Base-by-base conservation (phyloP, 2,888 invertebrate species). In the Eupithecia subumbrata region DNA sequence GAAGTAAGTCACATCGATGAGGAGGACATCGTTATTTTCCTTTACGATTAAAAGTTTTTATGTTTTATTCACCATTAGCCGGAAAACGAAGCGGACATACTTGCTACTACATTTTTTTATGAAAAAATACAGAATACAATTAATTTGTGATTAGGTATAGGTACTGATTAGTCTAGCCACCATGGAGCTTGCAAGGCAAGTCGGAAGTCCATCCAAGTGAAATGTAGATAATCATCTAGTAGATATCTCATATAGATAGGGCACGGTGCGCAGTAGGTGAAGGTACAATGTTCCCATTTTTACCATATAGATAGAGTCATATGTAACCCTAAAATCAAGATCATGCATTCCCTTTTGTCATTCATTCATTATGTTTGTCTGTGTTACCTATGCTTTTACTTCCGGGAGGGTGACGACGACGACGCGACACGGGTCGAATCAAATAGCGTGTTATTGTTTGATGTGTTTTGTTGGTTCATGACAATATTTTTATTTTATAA, bases 331-430 rank as follows among this genome's bases (percentile, higher is more conserved):
- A 5, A 56, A 56, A 22, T 56, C 12, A 22, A 12, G 56, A 56
- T 12, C 60, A 60, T n/a, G 1, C 60, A 60, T 60, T 56, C 56
- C 56, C 22, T 12, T 56, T 60, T 25, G 16, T 45, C 16, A 8
- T n/a, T n/a, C n/a, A n/a, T n/a, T n/a, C n/a, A n/a, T 2, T 9
- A 14, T 14, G 60, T 60, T 5, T 60, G 60, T 60, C 22, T 56
- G n/a, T 56, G 60, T 60, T 60, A 25, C 60, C 60, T 60, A 60
- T 60, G 60, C 25, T 25, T 60, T 60, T 60, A 22, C 60, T 60
- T 60, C 60, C 60, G 60, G 60, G 60, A 60, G 60, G 60, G 60
- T 60, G 60, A 60, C n/a, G 56, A 43, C 40, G 43, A 14, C 43
- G 12, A 40, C 43, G 43, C 12, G 1, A 3, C 4, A 14, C 45